These are phyloP conservation scores for Monopis laevigella DNA, from an alignment of 2,888 invertebrate genomes.

Conservation along the genomic window DNA sequence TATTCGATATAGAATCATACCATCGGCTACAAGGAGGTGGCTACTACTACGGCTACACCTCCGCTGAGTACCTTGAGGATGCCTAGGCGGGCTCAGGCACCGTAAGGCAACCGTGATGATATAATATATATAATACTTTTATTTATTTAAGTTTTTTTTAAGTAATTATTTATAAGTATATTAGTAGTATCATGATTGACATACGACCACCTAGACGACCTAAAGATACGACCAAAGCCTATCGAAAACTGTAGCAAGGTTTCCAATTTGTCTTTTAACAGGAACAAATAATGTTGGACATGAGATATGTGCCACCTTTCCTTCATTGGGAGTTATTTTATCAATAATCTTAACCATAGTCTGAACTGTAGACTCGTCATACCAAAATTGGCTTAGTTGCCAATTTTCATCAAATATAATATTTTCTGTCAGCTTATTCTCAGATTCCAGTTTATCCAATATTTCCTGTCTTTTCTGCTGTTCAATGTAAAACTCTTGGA, in stretches of 20 bases:
- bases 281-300: conserved; percentile 87
- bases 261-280: conserved; percentile 60
- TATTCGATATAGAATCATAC: too few relatives aligned
- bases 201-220: too few relatives aligned
- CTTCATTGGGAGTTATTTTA: conserved; percentile 55
- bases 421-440: conserved; percentile 49
- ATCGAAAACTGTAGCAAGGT: conserved; percentile 52
- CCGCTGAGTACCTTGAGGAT: too few relatives aligned
- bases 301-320: conserved; percentile 83
- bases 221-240: too few relatives aligned
- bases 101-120: too few relatives aligned
- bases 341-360: conserved; percentile 75
- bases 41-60: too few relatives aligned
- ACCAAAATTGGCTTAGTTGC: conserved; percentile 99
- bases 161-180: too few relatives aligned
- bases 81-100: too few relatives aligned
- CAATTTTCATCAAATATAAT: conserved; percentile 81
- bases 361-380: conserved; percentile 81
- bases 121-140: too few relatives aligned
- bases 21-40: too few relatives aligned
- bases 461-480: conserved; percentile 71
- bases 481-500: conserved; percentile 81
- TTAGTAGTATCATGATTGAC: too few relatives aligned
- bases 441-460: conserved; percentile 51
- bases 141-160: too few relatives aligned